phyloP scores from a whole-genome alignment of 2,113 vertebrate species.

The Etheostoma cragini region DNA sequence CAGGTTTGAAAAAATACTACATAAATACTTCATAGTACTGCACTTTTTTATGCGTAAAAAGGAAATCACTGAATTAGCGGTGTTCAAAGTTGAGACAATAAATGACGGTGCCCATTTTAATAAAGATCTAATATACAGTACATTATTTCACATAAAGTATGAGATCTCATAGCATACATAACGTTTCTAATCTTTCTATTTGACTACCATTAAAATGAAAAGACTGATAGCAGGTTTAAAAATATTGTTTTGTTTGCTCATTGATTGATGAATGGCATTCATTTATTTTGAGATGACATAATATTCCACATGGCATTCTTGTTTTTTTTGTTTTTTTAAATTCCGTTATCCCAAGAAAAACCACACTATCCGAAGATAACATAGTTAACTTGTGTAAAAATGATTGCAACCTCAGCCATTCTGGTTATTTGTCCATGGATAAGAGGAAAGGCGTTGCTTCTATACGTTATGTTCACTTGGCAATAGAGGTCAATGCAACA shows the following conservation, averaged over 20 bases:
- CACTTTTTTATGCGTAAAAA: no score
- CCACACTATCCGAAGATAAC: not conserved
- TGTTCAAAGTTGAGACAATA: no score
- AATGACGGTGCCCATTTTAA: no score
- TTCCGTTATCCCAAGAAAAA: not conserved
- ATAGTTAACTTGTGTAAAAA: not conserved
- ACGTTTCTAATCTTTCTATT: not conserved
- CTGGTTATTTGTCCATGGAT: not conserved
- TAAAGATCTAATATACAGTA: not conserved
- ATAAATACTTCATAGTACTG: not conserved
- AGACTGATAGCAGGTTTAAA: not conserved
- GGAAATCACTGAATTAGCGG: no score
- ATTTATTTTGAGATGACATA: not conserved
- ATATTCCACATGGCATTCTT: not conserved
- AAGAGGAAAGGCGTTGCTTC: not conserved
- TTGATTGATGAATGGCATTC: not conserved
- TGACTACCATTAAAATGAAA: not conserved
- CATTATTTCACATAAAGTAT: not conserved
- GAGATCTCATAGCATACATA: not conserved
- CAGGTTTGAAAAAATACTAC: not conserved
- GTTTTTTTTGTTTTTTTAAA: not conserved
- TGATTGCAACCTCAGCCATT: not conserved
- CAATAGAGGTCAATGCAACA: slow-evolving; percentile 40
- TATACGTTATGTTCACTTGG: not conserved
- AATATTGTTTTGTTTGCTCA: not conserved